phyloP scores from a whole-genome alignment of 2,113 vertebrate species.

The Chrysemys picta region DNA sequence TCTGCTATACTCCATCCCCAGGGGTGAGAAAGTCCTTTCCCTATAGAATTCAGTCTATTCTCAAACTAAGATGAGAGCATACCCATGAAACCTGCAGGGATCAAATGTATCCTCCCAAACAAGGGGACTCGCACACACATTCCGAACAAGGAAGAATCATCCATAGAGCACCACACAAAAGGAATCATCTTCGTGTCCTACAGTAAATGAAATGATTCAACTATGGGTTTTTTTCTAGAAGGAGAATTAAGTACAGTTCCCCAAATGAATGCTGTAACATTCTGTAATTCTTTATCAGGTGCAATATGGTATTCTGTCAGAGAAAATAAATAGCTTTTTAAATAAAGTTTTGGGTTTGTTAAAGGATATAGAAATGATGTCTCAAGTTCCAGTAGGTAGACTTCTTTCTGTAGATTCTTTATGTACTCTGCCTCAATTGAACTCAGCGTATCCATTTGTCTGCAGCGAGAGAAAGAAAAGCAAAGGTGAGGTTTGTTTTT shows the following conservation, averaged over 20 bases:
- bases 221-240: neutral
- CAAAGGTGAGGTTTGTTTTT: rapidly evolving
- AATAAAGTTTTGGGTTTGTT: conserved; percentile 24
- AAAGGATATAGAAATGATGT: conserved; percentile 12
- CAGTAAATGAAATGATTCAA: neutral
- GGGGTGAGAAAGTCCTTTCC: conserved; percentile 16
- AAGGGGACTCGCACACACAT: neutral
- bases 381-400: conserved; percentile 21
- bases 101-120: conserved; percentile 39
- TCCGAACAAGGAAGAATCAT: conserved; percentile 63
- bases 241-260: neutral
- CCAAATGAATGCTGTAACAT: neutral
- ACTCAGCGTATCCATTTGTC: neutral
- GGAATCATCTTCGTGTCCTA: conserved; percentile 18
- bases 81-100: conserved; percentile 29
- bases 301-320: neutral
- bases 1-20: neutral
- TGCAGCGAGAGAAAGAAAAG: neutral
- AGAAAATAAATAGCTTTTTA: neutral
- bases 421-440: neutral
- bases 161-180: neutral
- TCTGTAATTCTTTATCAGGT: neutral
- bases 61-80: conserved; percentile 19
- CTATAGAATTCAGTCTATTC: conserved; percentile 34
- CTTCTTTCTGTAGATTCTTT: conserved; percentile 47